Conservation (phyloP, 2,113 vertebrate species). For the Craseonycteris thonglongyai region DNA sequence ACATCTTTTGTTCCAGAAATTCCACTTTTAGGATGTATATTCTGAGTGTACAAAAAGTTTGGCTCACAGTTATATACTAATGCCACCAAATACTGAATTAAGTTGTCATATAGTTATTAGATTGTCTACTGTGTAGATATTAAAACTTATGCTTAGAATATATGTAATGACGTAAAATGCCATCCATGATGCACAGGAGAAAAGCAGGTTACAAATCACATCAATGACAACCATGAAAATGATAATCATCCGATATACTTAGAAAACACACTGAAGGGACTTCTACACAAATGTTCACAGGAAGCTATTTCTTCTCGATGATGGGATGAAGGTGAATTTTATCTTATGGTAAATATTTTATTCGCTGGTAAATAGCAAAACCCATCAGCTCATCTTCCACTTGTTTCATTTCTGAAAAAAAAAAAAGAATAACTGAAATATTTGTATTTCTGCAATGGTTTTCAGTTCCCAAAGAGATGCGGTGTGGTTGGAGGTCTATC, state of each 20-base stretch:
- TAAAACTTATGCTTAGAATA: neutral
- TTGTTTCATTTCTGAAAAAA: neutral
- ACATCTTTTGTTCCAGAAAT: neutral
- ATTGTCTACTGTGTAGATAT: neutral
- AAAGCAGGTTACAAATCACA: neutral
- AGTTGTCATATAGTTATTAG: neutral
- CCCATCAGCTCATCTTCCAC: no score
- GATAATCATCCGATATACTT: neutral
- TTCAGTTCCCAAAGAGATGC: neutral
- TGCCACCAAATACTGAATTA: neutral
- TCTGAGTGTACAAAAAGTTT: neutral
- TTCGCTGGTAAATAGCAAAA: neutral
- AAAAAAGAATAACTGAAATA: neutral
- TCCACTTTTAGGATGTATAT: neutral
- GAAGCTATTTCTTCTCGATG: neutral
- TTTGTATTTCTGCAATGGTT: neutral
- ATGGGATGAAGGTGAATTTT: no score
- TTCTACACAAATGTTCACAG: neutral
- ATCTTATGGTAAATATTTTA: no score
- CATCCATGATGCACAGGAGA: neutral
- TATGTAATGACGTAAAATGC: neutral
- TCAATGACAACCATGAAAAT: neutral
- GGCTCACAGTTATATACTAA: neutral
- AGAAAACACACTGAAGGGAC: neutral
- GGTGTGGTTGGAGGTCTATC: neutral